Evolutionary conservation across 2,888 invertebrate genomes (phyloP).

Genomic region (Drosophila crucigera): DNA sequence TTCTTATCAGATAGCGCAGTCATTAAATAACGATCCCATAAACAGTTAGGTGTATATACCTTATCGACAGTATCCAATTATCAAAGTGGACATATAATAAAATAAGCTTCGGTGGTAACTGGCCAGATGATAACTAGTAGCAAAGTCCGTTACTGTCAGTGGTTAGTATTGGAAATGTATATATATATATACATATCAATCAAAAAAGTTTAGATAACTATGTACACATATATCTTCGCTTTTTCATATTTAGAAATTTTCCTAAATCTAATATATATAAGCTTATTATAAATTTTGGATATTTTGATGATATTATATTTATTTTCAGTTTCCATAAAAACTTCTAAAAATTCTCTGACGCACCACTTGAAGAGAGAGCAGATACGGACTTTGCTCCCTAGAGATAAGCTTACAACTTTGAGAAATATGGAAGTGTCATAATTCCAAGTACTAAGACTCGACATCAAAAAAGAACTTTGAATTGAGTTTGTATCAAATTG

Average conservation of each 20-base stretch:
- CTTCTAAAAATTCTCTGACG: background rate
- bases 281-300: background rate
- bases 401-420: slow-evolving; percentile 5
- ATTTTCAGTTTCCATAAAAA: background rate
- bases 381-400: slow-evolving; percentile 12
- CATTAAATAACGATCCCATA: slow-evolving; percentile 26
- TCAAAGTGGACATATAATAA: slow-evolving; percentile 30
- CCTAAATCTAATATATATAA: background rate
- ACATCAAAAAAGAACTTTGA: background rate
- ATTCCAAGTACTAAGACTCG: slow-evolving; percentile 1
- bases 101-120: slow-evolving; percentile 24
- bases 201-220: background rate
- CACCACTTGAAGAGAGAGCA: background rate
- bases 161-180: slow-evolving; percentile 4
- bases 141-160: slow-evolving; percentile 38
- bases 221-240: background rate
- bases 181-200: background rate
- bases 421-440: background rate
- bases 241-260: background rate
- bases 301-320: background rate
- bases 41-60: slow-evolving; percentile 27
- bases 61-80: slow-evolving; percentile 56
- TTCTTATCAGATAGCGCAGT: slow-evolving; percentile 27
- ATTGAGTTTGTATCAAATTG: slow-evolving; percentile 3
- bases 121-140: slow-evolving; percentile 22